A percentile compares a stretch with the other conserved stretches of the same genome.
phyloP scores from a whole-genome alignment of 2,797 vertebrate species.

The Coregonus ussuriensis region DNA sequence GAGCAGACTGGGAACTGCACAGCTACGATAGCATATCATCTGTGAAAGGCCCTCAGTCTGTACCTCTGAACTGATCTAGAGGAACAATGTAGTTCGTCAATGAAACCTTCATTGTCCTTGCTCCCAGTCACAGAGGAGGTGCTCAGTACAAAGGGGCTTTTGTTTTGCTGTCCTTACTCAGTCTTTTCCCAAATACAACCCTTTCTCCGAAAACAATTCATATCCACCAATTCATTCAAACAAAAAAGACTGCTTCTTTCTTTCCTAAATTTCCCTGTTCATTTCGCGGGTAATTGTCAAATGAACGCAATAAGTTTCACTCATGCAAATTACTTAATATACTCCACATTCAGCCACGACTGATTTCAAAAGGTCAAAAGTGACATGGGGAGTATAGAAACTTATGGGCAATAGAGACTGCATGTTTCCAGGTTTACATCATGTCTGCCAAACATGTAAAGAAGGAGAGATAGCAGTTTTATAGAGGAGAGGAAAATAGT shows the following conservation, averaged over 20 bases:
- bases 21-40: conserved; percentile 26
- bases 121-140: conserved; percentile 52
- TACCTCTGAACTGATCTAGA: too few species aligned
- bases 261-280: conserved; percentile 13
- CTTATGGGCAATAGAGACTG: conserved; percentile 13
- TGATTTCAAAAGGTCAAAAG: conserved; percentile 21
- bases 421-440: conserved; percentile 24
- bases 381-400: conserved; percentile 25
- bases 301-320: neutral
- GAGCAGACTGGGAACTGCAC: conserved; percentile 40
- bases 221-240: conserved; percentile 39
- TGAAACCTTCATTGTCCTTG: conserved; percentile 64
- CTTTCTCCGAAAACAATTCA: conserved; percentile 47
- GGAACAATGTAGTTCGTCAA: too few species aligned
- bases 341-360: neutral
- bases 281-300: neutral
- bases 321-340: conserved; percentile 27
- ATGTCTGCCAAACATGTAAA: conserved; percentile 18
- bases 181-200: conserved; percentile 37
- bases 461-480: conserved; percentile 18
- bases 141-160: conserved; percentile 55
- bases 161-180: conserved; percentile 45
- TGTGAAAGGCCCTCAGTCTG: conserved; percentile 40
- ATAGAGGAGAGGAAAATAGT: conserved; percentile 1
- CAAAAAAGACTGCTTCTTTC: conserved; percentile 1